Evolutionary conservation across 2,888 invertebrate species (phyloP), one percentile per base, ranked within the genome.

Genomic region (Aquatica leii): DNA sequence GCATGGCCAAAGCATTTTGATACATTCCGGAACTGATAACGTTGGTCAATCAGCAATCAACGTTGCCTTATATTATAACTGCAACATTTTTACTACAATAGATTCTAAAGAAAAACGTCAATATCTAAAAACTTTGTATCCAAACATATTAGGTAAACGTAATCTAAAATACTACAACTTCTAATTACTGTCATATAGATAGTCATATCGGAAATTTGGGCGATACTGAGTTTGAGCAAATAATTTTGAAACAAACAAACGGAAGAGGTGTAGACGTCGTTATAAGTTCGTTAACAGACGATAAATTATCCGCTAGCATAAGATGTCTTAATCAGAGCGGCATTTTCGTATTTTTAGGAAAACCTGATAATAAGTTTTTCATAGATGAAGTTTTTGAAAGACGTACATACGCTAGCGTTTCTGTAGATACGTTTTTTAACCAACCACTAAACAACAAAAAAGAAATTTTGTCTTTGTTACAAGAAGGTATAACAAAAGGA

Each of bases 251-350:
- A 49, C 86, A 89, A 74, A 97, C 97, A 0, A 85, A 90, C 5
- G 97, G 97, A 11, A 85, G 86, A 71, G 97, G 97, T 37, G 97
- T 98, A 0, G 94, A 98, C 76, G 83, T 97, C 57, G 92, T 98
- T 11, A 82, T 95, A 6, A 98, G 98, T 80, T 97, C 96, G 0
- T 82, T 98, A 43, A 88, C 97, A 0, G 97, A 95, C 75, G 97
- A 98, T 46, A 97, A 97, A 80, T 84, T 97, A 0, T 85, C 87
- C 74, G 92, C 89, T 0, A 89, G 89, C 0, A 78, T 88, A 0
- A 82, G 88, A 1, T 90, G 90, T 69, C 78, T 90, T 8, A 86
- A 84, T 0, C 70, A 70, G 1, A 82, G 84, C 0, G 90, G 94
- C 6, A 84, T 89, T 60, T 95, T 95, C 80, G n/a, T n/a, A n/a